A percentile compares a stretch with the other conserved stretches of the same genome.
phyloP scores from a whole-genome alignment of 1,140 invertebrate genomes.

The Macrocentrus cingulum region DNA sequence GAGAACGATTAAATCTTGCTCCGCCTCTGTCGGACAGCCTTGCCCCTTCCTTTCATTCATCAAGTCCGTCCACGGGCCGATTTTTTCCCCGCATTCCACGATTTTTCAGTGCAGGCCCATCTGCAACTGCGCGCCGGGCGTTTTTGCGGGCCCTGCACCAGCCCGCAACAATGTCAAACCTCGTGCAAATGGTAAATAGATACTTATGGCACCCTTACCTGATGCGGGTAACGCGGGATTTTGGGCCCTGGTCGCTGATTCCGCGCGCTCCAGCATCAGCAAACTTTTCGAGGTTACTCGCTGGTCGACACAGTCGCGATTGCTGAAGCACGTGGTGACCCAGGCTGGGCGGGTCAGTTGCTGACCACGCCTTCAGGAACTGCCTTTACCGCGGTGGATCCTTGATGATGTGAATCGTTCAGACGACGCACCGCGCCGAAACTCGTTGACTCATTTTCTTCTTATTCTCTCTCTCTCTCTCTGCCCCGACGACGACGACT shows the following conservation, averaged over 20 bases:
- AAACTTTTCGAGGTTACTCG: neutral
- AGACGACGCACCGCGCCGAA: too few species aligned
- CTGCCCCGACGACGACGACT: neutral
- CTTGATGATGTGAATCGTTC: too few species aligned
- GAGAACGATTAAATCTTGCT: slow-evolving; percentile 45
- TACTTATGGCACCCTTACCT: too few species aligned
- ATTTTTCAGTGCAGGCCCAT: too few species aligned
- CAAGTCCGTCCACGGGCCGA: slow-evolving; percentile 19
- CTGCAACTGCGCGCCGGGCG: too few species aligned
- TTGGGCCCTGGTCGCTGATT: neutral
- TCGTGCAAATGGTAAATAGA: too few species aligned
- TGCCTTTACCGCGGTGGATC: too few species aligned
- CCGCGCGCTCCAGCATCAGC: neutral
- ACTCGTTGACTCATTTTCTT: too few species aligned
- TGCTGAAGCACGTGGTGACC: neutral
- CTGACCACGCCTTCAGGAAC: neutral
- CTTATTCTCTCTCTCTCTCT: too few species aligned
- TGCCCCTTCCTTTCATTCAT: slow-evolving; percentile 21
- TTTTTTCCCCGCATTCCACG: too few species aligned
- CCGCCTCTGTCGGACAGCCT: slow-evolving; percentile 38
- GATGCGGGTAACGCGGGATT: neutral
- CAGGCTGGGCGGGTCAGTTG: neutral
- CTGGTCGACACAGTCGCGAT: neutral
- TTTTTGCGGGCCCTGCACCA: too few species aligned
- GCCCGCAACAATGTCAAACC: too few species aligned